phyloP scores from a whole-genome alignment of 2,113 vertebrate genomes.

The Paramisgurnus dabryanus region DNA sequence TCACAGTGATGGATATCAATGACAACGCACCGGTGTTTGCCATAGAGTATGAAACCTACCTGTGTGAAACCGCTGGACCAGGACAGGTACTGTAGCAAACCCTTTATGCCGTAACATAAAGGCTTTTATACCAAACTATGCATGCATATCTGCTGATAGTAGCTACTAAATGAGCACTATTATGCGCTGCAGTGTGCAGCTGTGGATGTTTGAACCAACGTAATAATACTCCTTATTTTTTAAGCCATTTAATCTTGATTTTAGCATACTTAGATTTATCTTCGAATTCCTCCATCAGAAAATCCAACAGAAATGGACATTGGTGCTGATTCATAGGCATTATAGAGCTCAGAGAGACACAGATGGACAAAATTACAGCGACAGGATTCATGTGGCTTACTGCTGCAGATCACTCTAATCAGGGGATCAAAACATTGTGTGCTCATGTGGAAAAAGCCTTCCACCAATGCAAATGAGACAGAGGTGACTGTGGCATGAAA shows the following conservation, averaged over 20 bases:
- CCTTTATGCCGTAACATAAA: neutral
- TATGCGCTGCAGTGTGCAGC: neutral
- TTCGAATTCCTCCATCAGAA: neutral
- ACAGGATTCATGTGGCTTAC: slow-evolving; percentile 28
- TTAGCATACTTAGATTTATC: neutral
- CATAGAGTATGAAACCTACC: slow-evolving; percentile 84
- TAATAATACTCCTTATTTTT: neutral
- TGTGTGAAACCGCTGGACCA: slow-evolving; percentile 81
- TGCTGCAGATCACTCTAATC: slow-evolving; percentile 50
- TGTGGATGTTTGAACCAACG: neutral
- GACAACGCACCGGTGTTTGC: slow-evolving; percentile 88
- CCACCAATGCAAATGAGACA: slow-evolving; percentile 32
- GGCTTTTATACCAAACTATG: neutral
- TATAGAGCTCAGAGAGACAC: neutral
- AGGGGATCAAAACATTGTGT: slow-evolving; percentile 45
- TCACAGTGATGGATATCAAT: slow-evolving; percentile 84
- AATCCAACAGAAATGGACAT: neutral
- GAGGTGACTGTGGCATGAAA: slow-evolving; percentile 53
- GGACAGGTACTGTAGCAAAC: slow-evolving; percentile 74
- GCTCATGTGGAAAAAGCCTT: slow-evolving; percentile 43
- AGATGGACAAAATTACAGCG: slow-evolving; percentile 30
- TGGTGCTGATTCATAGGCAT: neutral
- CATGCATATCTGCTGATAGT: neutral
- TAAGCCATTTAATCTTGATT: neutral
- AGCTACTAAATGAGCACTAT: neutral